Percentiles rank a stretch among this genome's conserved stretches.
Evolutionary conservation across 2,113 vertebrate species (phyloP).

Genomic region (Serinus canaria): DNA sequence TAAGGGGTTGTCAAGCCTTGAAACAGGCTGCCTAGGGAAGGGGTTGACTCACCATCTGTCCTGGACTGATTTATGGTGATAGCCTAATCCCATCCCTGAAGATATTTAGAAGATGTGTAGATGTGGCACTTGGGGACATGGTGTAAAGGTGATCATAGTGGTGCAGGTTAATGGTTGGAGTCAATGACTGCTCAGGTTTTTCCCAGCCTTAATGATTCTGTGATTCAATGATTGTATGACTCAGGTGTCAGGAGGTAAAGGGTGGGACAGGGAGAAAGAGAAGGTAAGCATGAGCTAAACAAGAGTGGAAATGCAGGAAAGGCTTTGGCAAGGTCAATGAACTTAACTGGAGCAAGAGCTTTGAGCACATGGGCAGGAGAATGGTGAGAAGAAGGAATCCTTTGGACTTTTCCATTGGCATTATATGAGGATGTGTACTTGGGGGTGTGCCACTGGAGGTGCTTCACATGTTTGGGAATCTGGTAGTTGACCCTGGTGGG

Average conservation of each 20-base stretch:
- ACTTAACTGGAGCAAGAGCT: not conserved
- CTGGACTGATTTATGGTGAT: not conserved
- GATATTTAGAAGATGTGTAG: not conserved
- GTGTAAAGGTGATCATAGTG: not conserved
- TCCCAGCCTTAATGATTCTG: not conserved
- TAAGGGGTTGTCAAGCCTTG: not conserved
- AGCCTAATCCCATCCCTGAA: not conserved
- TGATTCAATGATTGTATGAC: not conserved
- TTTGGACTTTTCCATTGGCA: not conserved
- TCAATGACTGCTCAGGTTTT: not conserved
- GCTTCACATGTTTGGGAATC: not conserved
- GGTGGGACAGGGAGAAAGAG: not conserved
- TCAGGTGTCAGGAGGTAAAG: not conserved
- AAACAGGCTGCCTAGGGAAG: not conserved
- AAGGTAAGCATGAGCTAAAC: not conserved
- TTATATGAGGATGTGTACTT: not conserved
- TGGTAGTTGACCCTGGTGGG: not conserved
- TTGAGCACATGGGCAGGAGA: not conserved
- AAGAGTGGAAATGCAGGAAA: not conserved
- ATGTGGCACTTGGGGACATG: not conserved
- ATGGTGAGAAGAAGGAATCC: not conserved
- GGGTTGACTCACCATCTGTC: not conserved
- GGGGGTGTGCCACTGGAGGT: accelerated
- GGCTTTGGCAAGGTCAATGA: not conserved
- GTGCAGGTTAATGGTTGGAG: not conserved